Percentiles rank a stretch among this genome's conserved stretches.
phyloP scores from a whole-genome alignment of 2,113 vertebrate genomes.

The Tetrao urogallus region DNA sequence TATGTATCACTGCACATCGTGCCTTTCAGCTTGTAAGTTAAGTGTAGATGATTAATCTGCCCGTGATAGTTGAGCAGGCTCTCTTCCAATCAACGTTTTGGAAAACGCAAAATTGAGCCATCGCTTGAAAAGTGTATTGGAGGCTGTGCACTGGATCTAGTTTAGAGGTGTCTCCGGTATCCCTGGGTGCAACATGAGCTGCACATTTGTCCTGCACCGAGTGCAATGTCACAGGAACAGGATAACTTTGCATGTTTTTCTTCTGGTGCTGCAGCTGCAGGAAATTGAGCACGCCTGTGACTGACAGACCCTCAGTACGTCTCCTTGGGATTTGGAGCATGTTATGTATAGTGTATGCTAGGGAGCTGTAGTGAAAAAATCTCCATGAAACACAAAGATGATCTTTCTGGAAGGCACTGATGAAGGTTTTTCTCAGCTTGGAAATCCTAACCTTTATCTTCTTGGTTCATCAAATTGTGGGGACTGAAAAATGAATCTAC shows the following conservation, averaged over 20 bases:
- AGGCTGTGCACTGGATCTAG: not conserved
- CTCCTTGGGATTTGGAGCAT: fast-evolving
- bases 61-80: not conserved
- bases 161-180: not conserved
- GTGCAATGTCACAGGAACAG: fast-evolving
- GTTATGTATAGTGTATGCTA: not conserved
- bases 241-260: not conserved
- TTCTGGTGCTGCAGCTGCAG: not conserved
- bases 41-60: not conserved
- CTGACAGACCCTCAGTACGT: fast-evolving
- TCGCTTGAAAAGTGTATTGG: fast-evolving
- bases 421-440: not conserved
- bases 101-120: not conserved
- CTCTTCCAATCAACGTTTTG: not conserved
- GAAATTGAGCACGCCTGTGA: not conserved
- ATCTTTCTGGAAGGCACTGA: not conserved
- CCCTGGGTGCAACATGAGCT: fast-evolving
- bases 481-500: not conserved
- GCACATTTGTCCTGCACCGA: not conserved
- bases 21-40: not conserved
- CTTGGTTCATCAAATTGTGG: not conserved
- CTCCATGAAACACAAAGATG: not conserved
- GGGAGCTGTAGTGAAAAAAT: not conserved
- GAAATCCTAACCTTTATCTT: not conserved
- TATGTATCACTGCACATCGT: not conserved